Percentiles rank a stretch among this genome's conserved stretches.
Conservation (phyloP, 2,797 vertebrate species). For the Gallinago nigripennis region DNA sequence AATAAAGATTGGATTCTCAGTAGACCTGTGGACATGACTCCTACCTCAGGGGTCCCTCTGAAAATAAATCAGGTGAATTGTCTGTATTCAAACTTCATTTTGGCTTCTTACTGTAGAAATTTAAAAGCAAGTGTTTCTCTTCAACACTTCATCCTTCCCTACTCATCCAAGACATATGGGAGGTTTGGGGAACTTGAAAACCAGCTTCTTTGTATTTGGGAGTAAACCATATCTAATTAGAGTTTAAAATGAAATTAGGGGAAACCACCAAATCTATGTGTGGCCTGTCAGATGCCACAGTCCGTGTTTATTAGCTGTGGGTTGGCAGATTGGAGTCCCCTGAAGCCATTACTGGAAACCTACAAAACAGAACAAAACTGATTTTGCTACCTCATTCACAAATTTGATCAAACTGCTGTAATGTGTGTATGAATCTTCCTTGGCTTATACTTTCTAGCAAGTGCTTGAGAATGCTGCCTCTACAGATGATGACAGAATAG, state of each 20-base stretch:
- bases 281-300: not conserved
- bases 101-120: not conserved
- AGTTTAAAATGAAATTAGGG: not conserved
- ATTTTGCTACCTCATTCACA: not conserved
- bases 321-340: not conserved
- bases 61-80: not conserved
- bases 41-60: not conserved
- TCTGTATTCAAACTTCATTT: not conserved
- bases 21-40: not conserved
- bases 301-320: not conserved
- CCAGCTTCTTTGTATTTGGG: not conserved
- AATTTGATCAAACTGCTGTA: not conserved
- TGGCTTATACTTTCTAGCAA: not conserved
- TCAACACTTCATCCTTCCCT: not conserved
- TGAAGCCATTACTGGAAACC: not conserved
- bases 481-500: not conserved
- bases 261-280: not conserved
- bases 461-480: not conserved
- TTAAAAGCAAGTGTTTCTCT: not conserved
- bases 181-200: not conserved
- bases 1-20: not conserved
- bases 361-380: not conserved
- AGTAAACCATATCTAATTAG: slow-evolving; percentile 3
- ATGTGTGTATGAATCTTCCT: not conserved
- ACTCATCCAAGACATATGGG: not conserved